Conservation (phyloP, 2,797 vertebrate genomes). For the Potorous gilbertii region DNA sequence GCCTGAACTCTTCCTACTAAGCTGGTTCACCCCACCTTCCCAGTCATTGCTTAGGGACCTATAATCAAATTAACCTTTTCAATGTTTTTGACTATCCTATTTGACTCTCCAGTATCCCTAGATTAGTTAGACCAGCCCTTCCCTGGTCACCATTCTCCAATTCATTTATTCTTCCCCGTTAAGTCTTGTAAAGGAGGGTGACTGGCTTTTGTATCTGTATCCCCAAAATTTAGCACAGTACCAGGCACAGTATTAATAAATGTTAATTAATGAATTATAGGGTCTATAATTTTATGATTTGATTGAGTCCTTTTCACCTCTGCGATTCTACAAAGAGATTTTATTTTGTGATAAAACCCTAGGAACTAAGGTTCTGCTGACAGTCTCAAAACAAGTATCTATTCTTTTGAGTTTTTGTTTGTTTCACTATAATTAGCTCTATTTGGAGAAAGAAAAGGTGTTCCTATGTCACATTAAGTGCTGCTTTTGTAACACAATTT, state of each 20-base stretch:
- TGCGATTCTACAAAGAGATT: not conserved
- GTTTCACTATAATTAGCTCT: not conserved
- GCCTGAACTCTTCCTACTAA: not conserved
- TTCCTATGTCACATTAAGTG: slow-evolving; percentile 14
- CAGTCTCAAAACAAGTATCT: not conserved
- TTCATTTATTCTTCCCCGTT: not conserved
- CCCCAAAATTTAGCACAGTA: not conserved
- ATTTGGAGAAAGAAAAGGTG: not conserved
- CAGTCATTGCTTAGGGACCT: not conserved
- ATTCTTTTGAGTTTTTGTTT: not conserved
- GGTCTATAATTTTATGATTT: not conserved
- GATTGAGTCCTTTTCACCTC: not conserved
- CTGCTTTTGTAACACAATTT: slow-evolving; percentile 25
- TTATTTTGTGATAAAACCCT: not conserved
- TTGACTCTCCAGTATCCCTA: not conserved
- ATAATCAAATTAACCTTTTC: not conserved
- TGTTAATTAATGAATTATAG: not conserved
- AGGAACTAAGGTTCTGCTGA: not conserved
- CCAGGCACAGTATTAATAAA: not conserved
- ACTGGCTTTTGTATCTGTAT: not conserved
- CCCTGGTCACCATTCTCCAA: not conserved
- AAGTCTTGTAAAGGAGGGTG: not conserved
- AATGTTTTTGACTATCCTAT: not conserved
- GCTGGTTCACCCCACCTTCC: not conserved
- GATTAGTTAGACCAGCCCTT: not conserved